Conservation (phyloP, 2,797 vertebrate genomes). For the Acridotheres tristis region DNA sequence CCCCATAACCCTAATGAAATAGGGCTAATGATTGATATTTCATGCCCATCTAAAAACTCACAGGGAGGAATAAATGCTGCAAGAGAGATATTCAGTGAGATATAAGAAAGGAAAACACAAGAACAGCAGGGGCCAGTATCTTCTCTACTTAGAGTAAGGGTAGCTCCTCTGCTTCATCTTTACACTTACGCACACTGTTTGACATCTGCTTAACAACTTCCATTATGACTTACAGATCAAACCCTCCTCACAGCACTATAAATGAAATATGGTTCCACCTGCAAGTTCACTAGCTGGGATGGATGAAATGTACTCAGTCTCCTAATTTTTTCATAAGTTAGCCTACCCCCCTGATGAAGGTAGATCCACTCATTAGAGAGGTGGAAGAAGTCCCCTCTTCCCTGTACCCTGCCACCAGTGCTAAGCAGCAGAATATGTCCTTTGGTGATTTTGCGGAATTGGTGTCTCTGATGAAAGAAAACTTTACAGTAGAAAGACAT, state of each 20-base stretch:
- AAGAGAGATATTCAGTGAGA: not conserved
- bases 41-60: not conserved
- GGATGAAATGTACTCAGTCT: not conserved
- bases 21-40: not conserved
- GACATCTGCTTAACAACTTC: not conserved
- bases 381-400: not conserved
- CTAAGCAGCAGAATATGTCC: not conserved
- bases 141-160: not conserved
- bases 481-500: not conserved
- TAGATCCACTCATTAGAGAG: not conserved
- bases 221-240: not conserved
- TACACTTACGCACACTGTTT: not conserved
- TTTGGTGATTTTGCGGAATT: not conserved
- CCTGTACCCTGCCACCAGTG: rapidly evolving
- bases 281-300: not conserved
- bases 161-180: not conserved
- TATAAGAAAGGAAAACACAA: not conserved
- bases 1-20: not conserved
- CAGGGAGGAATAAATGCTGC: not conserved
- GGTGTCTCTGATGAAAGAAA: not conserved
- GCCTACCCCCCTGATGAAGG: not conserved
- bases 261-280: not conserved
- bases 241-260: not conserved
- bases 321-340: not conserved
- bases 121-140: not conserved